Conservation (phyloP, 2,113 vertebrate genomes). For the Lepisosteus oculatus region DNA sequence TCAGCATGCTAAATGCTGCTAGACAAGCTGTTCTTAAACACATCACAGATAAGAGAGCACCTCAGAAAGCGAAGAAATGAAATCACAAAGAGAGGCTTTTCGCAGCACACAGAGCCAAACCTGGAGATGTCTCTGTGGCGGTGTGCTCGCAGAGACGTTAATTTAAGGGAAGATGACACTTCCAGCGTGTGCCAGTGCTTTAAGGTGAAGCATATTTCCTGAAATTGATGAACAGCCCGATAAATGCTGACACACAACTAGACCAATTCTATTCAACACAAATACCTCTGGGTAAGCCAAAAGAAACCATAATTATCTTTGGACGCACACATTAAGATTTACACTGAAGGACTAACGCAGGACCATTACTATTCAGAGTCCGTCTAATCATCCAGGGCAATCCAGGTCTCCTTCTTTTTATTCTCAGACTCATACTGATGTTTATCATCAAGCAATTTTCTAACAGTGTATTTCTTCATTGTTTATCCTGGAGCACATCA, state of each 20-base stretch:
- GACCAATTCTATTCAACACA: conserved; percentile 34
- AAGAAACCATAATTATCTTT: conserved; percentile 36
- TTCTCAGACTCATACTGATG: not conserved
- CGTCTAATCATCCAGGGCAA: conserved; percentile 28
- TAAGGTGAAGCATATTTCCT: conserved; percentile 19
- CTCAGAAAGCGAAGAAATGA: not conserved
- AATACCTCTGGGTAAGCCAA: conserved; percentile 35
- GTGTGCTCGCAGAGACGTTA: conserved; percentile 15
- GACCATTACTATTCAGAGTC: conserved; percentile 37
- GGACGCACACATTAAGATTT: conserved; percentile 39
- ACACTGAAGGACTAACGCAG: conserved; percentile 37
- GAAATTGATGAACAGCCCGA: conserved; percentile 36
- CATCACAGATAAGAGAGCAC: conserved; percentile 12
- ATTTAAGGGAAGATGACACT: conserved; percentile 29
- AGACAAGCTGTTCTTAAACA: conserved; percentile 24
- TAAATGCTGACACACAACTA: conserved; percentile 33
- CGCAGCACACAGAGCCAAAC: not conserved
- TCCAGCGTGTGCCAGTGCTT: conserved; percentile 22
- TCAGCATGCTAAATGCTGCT: conserved; percentile 30
- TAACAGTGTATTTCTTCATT: no score
- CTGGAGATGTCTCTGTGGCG: conserved; percentile 16
- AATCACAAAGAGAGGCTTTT: conserved; percentile 10
- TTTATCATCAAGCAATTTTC: conserved; percentile 3
- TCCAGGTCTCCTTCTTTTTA: conserved; percentile 16
- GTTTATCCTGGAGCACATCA: not conserved